Conservation (phyloP, 2,113 vertebrate genomes). For the Uria aalge region DNA sequence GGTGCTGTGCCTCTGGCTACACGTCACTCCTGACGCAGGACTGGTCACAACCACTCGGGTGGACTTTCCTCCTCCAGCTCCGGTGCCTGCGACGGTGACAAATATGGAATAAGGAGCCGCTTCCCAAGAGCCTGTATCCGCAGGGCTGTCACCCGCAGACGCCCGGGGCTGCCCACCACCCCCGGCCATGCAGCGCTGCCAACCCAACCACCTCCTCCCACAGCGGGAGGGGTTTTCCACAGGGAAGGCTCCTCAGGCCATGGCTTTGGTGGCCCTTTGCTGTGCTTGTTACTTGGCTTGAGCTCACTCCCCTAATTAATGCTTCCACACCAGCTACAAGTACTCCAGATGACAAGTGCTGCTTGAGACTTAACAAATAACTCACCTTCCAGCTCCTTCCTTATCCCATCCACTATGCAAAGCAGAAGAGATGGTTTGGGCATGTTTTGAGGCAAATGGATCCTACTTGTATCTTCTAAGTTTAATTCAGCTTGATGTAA, state of each 20-base stretch:
- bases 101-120: fast-evolving
- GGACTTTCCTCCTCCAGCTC: not conserved
- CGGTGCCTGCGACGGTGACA: fast-evolving
- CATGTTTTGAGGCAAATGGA: not conserved
- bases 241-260: not conserved
- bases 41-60: fast-evolving
- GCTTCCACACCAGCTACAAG: not conserved
- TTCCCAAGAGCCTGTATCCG: not conserved
- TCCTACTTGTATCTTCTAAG: not conserved
- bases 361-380: not conserved
- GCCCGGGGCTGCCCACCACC: not conserved
- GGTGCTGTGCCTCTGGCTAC: fast-evolving
- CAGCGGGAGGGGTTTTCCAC: fast-evolving
- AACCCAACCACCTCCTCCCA: not conserved
- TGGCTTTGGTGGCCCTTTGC: not conserved
- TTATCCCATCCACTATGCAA: not conserved
- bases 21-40: not conserved
- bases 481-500: conserved; percentile 22
- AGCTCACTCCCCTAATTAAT: not conserved
- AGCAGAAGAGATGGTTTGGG: not conserved
- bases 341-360: not conserved
- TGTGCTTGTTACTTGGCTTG: fast-evolving
- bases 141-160: fast-evolving
- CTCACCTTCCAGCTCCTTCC: not conserved
- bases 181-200: fast-evolving